Percentiles rank a stretch among this genome's conserved stretches.
These are phyloP conservation scores for Petromus typicus DNA, from an alignment of 2,113 vertebrate species.

Conservation along the genomic window DNA sequence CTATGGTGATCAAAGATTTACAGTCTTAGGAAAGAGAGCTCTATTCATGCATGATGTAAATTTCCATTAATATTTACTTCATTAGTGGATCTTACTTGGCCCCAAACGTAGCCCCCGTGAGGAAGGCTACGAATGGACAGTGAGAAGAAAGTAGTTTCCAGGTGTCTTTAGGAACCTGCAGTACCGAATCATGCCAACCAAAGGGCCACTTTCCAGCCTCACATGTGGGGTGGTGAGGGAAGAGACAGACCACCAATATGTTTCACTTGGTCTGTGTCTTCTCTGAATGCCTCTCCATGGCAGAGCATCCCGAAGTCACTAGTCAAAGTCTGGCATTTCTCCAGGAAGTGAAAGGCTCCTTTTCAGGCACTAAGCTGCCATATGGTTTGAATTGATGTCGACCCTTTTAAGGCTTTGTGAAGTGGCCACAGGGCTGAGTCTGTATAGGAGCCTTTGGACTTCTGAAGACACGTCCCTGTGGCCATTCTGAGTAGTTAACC, in stretches of 20 bases:
- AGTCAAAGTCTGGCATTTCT: not conserved
- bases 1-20: not conserved
- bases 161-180: slow-evolving; percentile 30
- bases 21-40: not conserved
- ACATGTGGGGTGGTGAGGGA: not conserved
- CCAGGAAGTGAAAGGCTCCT: slow-evolving; percentile 57
- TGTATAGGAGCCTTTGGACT: slow-evolving; percentile 60
- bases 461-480: slow-evolving; percentile 36
- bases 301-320: not conserved
- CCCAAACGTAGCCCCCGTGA: slow-evolving; percentile 9
- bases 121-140: slow-evolving; percentile 8
- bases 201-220: not conserved
- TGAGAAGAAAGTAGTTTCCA: slow-evolving; percentile 44
- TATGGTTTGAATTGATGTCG: slow-evolving; percentile 69
- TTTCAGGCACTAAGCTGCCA: slow-evolving; percentile 24
- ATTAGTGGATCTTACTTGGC: slow-evolving; percentile 52
- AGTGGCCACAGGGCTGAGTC: slow-evolving; percentile 63
- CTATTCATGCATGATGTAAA: slow-evolving; percentile 41
- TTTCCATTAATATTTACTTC: slow-evolving; percentile 56
- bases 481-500: slow-evolving; percentile 53
- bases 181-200: not conserved
- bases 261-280: not conserved
- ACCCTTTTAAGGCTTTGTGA: slow-evolving; percentile 48
- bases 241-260: slow-evolving; percentile 9
- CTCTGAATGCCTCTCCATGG: not conserved